Base-by-base conservation (phyloP, 2,888 invertebrate species). In the Gastrophysa polygoni region DNA sequence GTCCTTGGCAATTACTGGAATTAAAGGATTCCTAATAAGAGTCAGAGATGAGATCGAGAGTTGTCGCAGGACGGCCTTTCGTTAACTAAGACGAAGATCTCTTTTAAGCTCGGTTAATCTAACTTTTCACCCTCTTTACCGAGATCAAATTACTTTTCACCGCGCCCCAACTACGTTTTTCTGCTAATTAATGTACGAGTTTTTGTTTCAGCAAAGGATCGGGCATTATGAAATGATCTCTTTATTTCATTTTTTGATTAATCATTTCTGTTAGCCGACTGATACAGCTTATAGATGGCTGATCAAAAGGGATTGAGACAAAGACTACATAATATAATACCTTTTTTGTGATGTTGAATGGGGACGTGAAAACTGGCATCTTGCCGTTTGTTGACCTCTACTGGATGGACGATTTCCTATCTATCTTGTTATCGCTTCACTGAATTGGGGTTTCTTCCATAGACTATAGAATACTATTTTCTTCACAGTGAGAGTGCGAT, bases 121-220 rank as follows among this genome's bases (percentile, higher is more conserved):
- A 66, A 68, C 68, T 68, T 68, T 68, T 68, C 68, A 63, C 66
- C 64, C 66, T 64, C 61, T 64, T 67, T 62, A 61, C 47, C 58
- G 61, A 50, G 57, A 63, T 64, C 63, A 63, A 66, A 66, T 66
- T 66, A 62, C 62, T 63, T 64, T 59, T 59, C 61, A 63, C 59
- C 63, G 55, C 59, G 56, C 38, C 3, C 49, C 46, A 50, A 59
- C 57, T 56, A 57, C 57, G 57, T 57, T 59, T 51, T 63, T 50
- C 60, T 57, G 43, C 55, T 63, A 63, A 63, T 63, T 63, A 63
- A 55, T 55, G 62, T 21, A 55, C 34, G 48, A 58, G 24, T 55
- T 47, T 58, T 56, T 55, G 38, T 56, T 44, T 43, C 18, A 34
- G 29, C 29, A 46, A 56, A 21, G 18, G 54, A 57, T 54, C 54